Evolutionary conservation across 2,888 invertebrate species (phyloP).

Genomic region (Alloscopus bannaensis): DNA sequence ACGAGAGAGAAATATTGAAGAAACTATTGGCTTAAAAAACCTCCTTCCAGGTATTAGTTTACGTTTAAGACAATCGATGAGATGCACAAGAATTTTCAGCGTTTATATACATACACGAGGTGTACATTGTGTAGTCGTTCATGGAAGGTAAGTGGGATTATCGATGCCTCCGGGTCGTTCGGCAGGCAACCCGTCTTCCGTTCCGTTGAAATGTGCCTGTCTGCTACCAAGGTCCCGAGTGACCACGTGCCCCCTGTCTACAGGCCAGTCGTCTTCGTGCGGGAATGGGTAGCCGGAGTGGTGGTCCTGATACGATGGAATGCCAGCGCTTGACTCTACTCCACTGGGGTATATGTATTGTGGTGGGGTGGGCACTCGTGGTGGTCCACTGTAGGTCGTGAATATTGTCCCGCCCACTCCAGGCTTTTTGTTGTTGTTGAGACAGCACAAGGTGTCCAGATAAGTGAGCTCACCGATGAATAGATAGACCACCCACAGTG

Average conservation of each 20-base stretch:
- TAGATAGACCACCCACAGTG: conserved; percentile 67
- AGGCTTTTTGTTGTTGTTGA: conserved; percentile 45
- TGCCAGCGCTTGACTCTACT: background rate
- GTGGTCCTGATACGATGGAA: conserved; percentile 19
- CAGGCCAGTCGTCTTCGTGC: conserved; percentile 13
- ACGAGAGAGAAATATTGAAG: no score
- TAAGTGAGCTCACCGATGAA: conserved; percentile 64
- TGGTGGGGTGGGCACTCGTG: conserved; percentile 16
- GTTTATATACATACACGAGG: background rate
- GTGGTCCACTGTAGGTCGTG: background rate
- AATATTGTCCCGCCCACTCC: conserved; percentile 15
- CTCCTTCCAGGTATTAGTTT: background rate
- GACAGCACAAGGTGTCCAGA: conserved; percentile 50
- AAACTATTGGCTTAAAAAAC: no score
- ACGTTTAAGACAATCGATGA: background rate
- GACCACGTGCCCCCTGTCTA: conserved; percentile 2
- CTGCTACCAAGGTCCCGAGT: background rate
- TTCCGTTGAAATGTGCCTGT: conserved; percentile 29
- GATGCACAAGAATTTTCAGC: background rate
- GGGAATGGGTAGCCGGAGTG: background rate
- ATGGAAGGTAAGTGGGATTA: conserved; percentile 55
- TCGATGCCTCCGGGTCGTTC: conserved; percentile 42
- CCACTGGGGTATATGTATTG: background rate
- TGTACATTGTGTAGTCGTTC: background rate
- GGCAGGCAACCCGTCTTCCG: conserved; percentile 47